Conservation (phyloP, 2,113 vertebrate genomes). For the Pelecanus crispus region DNA sequence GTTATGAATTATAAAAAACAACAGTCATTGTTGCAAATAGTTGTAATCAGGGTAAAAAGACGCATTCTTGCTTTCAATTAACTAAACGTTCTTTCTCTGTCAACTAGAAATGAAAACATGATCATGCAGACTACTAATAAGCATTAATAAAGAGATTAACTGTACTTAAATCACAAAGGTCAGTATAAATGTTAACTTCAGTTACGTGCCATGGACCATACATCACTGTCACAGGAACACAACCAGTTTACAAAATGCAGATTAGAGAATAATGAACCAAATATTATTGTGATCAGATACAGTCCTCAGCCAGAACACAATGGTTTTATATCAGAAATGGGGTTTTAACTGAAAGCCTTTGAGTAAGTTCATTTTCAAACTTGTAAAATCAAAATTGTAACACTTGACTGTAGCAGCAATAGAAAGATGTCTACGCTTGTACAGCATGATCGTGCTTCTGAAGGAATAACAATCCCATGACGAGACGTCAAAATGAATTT, state of each 20-base stretch:
- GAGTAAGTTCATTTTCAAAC: neutral
- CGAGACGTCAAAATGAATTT: fast-evolving
- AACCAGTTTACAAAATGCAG: neutral
- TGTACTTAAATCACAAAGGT: slow-evolving; percentile 1
- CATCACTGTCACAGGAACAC: neutral
- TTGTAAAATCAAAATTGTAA: neutral
- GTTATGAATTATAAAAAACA: neutral
- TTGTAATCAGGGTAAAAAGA: neutral
- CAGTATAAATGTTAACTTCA: neutral
- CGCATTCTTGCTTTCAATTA: neutral
- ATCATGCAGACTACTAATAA: neutral
- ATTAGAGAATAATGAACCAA: slow-evolving; percentile 6
- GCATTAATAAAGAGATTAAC: slow-evolving; percentile 17
- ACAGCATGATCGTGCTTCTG: neutral
- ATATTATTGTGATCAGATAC: neutral
- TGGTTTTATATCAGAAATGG: neutral
- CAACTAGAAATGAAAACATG: slow-evolving; percentile 8
- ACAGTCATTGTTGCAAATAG: neutral
- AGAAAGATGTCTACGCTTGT: neutral
- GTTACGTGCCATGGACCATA: neutral
- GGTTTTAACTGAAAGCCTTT: neutral
- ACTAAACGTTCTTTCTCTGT: neutral
- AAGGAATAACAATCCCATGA: neutral
- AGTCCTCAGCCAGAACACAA: neutral
- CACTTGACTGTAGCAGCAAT: neutral